These are phyloP conservation scores for Thereva nobilitata DNA, from an alignment of 2,888 invertebrate genomes.

Conservation along the genomic window DNA sequence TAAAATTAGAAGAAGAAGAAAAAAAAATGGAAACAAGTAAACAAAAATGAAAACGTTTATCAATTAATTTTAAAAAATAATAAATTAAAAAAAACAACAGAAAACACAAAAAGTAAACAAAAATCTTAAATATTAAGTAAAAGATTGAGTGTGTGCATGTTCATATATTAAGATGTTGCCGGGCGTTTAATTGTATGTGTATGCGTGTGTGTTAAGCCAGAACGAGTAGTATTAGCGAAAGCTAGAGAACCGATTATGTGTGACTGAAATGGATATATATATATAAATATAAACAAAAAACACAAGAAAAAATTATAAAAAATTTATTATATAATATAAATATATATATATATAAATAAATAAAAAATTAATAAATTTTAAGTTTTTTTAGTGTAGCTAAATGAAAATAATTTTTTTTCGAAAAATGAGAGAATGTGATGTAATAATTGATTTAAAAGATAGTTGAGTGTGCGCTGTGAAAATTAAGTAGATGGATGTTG, in stretches of 20 bases:
- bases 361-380: conserved; percentile 39
- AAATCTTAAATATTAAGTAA: conserved; percentile 10
- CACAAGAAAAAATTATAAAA: conserved; percentile 27
- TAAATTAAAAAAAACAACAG: conserved; percentile 18
- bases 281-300: conserved; percentile 23
- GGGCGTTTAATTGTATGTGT: no score
- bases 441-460: no score
- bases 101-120: conserved; percentile 10
- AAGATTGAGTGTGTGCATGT: conserved; percentile 16
- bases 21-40: conserved; percentile 8
- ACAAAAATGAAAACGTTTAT: conserved; percentile 3
- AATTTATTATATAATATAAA: conserved; percentile 35
- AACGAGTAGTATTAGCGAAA: no score
- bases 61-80: conserved; percentile 6
- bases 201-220: no score
- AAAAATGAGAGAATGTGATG: no score
- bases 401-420: conserved; percentile 36
- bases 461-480: conserved; percentile 4
- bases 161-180: no score
- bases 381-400: conserved; percentile 43
- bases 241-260: not conserved
- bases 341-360: conserved; percentile 40
- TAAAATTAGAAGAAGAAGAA: conserved; percentile 16
- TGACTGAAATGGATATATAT: conserved; percentile 15
- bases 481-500: conserved; percentile 12